Conservation (phyloP, 2,797 vertebrate genomes). For the Coregonus suidteri region DNA sequence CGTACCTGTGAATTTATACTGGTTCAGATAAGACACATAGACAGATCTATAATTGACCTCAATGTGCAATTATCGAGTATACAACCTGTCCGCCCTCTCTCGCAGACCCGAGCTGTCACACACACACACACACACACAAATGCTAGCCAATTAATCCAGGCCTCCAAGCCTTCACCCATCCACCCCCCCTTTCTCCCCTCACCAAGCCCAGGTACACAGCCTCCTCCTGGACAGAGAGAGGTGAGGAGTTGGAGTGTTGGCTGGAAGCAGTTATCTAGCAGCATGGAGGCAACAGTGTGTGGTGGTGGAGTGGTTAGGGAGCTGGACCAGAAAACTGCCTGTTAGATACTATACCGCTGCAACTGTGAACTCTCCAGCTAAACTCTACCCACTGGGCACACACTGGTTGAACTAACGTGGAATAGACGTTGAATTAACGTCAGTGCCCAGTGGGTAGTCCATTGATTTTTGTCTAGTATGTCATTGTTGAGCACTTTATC, state of each 20-base stretch:
- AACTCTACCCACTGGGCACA: not conserved
- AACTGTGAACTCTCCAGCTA: not conserved
- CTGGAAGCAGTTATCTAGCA: slow-evolving; percentile 62
- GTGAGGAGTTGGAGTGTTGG: slow-evolving; percentile 59
- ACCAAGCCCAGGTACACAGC: slow-evolving; percentile 45
- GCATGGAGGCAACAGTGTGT: slow-evolving; percentile 32
- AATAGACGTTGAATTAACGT: not conserved
- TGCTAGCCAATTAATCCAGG: slow-evolving; percentile 58
- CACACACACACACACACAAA: not conserved
- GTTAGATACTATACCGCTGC: not conserved
- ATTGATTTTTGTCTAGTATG: not conserved
- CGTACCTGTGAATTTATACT: slow-evolving; percentile 68
- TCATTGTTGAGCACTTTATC: not conserved
- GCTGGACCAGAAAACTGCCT: not conserved
- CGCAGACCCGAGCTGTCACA: not conserved
- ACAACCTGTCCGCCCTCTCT: slow-evolving; percentile 48
- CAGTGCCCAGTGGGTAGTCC: too few species aligned
- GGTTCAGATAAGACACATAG: slow-evolving; percentile 67
- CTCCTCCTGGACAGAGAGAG: slow-evolving; percentile 59
- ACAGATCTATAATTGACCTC: slow-evolving; percentile 72
- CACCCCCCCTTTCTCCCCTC: slow-evolving; percentile 26
- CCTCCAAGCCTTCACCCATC: slow-evolving; percentile 39
- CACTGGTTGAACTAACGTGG: too few species aligned
- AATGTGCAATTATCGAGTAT: slow-evolving; percentile 67
- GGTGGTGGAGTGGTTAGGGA: not conserved